These are phyloP conservation scores for Aporrectodea caliginosa DNA, from an alignment of 1,140 invertebrate genomes.

Conservation along the genomic window DNA sequence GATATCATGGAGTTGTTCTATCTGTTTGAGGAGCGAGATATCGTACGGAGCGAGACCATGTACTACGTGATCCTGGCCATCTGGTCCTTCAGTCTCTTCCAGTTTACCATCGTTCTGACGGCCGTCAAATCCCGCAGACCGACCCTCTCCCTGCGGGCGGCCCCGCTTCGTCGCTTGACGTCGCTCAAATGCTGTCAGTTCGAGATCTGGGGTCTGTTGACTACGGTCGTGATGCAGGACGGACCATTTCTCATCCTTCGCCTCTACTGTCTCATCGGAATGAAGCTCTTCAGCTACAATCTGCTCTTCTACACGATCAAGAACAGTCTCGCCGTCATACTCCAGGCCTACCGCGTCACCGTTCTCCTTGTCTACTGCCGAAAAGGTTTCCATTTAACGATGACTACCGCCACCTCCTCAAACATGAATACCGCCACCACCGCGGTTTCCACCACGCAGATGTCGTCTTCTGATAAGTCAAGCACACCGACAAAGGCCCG, in stretches of 20 bases:
- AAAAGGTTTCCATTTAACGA: neutral
- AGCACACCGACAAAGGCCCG: neutral
- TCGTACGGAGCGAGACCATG: neutral
- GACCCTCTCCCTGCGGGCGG: neutral
- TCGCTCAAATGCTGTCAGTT: conserved; percentile 13
- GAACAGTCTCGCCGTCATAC: conserved; percentile 1
- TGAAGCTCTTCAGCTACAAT: conserved; percentile 13
- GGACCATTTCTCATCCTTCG: conserved; percentile 16
- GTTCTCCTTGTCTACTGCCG: neutral
- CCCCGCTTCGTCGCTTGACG: neutral
- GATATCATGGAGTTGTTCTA: conserved; percentile 92
- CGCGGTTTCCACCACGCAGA: neutral
- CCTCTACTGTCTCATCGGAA: conserved; percentile 10
- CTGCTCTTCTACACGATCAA: conserved; percentile 23
- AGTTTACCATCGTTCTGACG: conserved; percentile 79
- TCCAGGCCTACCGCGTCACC: neutral
- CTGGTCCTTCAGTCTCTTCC: conserved; percentile 54
- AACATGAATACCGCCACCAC: too few relatives aligned
- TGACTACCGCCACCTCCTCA: too few relatives aligned
- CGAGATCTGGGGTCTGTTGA: conserved; percentile 17
- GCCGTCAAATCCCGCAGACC: conserved; percentile 65
- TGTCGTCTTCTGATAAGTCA: neutral
- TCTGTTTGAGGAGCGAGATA: conserved; percentile 63
- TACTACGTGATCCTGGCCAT: conserved; percentile 26
- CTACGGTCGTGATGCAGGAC: conserved; percentile 9